Base-by-base conservation (phyloP, 2,888 invertebrate species). In the Rhagonycha fulva region DNA sequence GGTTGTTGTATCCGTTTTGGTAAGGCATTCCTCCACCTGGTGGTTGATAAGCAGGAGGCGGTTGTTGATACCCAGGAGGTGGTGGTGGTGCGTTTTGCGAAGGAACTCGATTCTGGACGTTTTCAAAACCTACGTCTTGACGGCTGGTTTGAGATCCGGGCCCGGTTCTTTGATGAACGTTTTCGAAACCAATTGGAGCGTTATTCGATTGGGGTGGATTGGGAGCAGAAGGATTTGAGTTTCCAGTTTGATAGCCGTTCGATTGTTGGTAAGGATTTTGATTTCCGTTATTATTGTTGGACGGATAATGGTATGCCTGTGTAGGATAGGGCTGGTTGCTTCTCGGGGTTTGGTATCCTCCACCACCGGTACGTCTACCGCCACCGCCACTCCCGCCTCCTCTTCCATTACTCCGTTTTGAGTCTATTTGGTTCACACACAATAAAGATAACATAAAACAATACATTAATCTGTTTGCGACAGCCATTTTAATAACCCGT, bases 161-260 rank as follows among this genome's bases (percentile, higher is more conserved):
- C 1, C 19, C 62, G 0, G 62, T 69, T 14, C 60, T 26, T 19
- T 26, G 62, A 12, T 69, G 74, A 4, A 63, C 63, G 30, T 76
- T 76, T 63, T 76, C 76, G 19, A 76, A 76, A 14, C 76, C 76
- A 14, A 76, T 74, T 26, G 30, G 62, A 12, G 30, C 72, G 4
- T 32, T 14, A 24, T 24, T 70, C 12, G 23, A 30, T 62, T 70
- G 70, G 11, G 70, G 32, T 19, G 32, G 63, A 11, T 63, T 66
- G 7, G 47, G 69, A 60, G 26, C 67, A 9, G 72, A 66, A n/a
- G 72, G 70, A 10, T 61, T 30, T 19, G n/a, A 19, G 19, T 61
- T 24, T n/a, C 47, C 61, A 28, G 71, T 30, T 61, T 62, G 26
- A 61, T 61, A 71, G 28, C 14, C 12, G 62, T 30, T 26, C 9